Percentiles rank a stretch among this genome's conserved stretches.
phyloP scores from a whole-genome alignment of 2,888 invertebrate species.

The Epistrophella euchroma region DNA sequence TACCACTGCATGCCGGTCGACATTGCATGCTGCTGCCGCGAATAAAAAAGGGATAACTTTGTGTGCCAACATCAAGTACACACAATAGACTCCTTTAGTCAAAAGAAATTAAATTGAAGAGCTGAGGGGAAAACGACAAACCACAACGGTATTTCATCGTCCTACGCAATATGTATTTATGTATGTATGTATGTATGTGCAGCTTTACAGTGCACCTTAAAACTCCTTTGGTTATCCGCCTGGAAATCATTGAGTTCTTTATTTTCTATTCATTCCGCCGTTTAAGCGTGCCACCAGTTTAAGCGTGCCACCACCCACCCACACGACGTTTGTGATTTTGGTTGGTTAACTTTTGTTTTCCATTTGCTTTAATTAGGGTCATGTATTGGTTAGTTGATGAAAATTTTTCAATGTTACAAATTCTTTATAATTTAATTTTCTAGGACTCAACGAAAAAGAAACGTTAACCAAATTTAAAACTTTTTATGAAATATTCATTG shows the following conservation, averaged over 20 bases:
- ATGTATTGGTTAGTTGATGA: conserved; percentile 9
- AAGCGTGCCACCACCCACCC: conserved; percentile 19
- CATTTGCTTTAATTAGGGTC: not conserved
- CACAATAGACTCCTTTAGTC: conserved; percentile 58
- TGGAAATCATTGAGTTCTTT: conserved; percentile 57
- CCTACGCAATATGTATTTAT: conserved; percentile 26
- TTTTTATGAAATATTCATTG: too few species aligned
- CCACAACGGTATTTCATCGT: conserved; percentile 14
- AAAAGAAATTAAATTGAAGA: conserved; percentile 65
- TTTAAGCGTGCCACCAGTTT: conserved; percentile 34
- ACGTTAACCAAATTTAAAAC: too few species aligned
- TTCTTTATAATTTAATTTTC: too few species aligned
- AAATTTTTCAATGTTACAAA: too few species aligned
- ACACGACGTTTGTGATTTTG: conserved; percentile 35
- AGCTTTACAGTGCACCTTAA: conserved; percentile 43
- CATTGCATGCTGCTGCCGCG: conserved; percentile 28
- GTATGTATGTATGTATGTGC: not conserved
- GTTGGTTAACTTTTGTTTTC: conserved; percentile 39
- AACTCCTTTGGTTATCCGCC: conserved; percentile 63
- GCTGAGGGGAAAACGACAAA: conserved; percentile 48
- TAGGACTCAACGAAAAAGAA: too few species aligned
- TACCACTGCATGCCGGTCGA: not conserved
- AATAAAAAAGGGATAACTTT: conserved; percentile 55
- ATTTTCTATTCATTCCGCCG: conserved; percentile 33
- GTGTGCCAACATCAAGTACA: conserved; percentile 53